Percentiles rank a stretch among this genome's conserved stretches.
These are phyloP conservation scores for Trissolcus basalis DNA, from an alignment of 1,140 invertebrate species.

Conservation along the genomic window DNA sequence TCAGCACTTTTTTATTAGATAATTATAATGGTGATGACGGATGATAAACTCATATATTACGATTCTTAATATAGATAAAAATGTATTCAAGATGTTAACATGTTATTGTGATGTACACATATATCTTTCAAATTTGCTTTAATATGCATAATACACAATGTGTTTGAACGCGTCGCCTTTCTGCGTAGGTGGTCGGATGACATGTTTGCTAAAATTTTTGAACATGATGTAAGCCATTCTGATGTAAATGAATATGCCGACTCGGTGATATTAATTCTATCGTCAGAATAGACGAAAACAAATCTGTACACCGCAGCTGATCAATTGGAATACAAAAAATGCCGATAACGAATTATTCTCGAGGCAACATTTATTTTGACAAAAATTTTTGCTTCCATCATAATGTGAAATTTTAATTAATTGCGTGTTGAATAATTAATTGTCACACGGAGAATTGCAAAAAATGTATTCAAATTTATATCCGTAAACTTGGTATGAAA, in stretches of 20 bases:
- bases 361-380: too few species aligned
- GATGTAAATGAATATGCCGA: conserved; percentile 9
- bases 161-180: background rate
- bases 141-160: conserved; percentile 9
- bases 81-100: background rate
- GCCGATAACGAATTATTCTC: too few species aligned
- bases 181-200: too few species aligned
- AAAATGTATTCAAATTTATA: too few species aligned
- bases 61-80: too few species aligned
- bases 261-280: conserved; percentile 1
- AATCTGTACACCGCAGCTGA: conserved; percentile 1
- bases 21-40: too few species aligned
- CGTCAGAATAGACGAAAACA: conserved; percentile 5
- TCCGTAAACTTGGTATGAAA: too few species aligned
- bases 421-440: too few species aligned
- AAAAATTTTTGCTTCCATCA: too few species aligned
- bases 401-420: too few species aligned
- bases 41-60: too few species aligned
- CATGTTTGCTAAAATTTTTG: conserved; percentile 9
- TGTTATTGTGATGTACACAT: conserved; percentile 6
- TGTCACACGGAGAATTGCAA: too few species aligned
- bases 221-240: conserved; percentile 5
- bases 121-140: background rate
- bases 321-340: background rate
- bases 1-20: background rate